Conservation (phyloP, 2,888 invertebrate species). For the Clepsis dumicolana region DNA sequence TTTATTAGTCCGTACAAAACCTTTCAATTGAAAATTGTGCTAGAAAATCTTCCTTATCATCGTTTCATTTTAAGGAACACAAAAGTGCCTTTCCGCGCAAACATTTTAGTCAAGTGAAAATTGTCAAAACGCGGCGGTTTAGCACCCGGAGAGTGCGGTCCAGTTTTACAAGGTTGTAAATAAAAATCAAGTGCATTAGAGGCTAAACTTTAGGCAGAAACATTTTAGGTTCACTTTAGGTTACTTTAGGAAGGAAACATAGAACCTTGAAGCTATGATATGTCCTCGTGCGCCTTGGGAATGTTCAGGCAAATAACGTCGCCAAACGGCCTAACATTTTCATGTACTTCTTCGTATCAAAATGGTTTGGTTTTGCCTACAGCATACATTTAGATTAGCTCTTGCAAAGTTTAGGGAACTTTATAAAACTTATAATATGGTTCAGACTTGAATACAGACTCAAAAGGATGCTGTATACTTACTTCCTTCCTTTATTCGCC, state of each 20-base stretch:
- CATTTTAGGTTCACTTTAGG: neutral
- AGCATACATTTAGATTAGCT: neutral
- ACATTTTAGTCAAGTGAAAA: slow-evolving; percentile 39
- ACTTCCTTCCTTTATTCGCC: no score
- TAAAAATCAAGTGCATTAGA: neutral
- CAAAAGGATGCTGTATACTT: no score
- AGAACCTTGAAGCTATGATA: neutral
- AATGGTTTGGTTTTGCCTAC: slow-evolving; percentile 16
- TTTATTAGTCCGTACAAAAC: neutral
- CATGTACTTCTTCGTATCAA: slow-evolving; percentile 4
- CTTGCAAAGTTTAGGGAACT: neutral
- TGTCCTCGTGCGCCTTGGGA: neutral
- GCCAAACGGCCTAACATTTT: slow-evolving; percentile 18
- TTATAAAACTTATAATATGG: no score
- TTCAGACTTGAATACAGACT: no score
- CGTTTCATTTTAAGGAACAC: slow-evolving; percentile 13
- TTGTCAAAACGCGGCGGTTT: slow-evolving; percentile 36
- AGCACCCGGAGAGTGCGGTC: neutral
- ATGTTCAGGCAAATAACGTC: slow-evolving; percentile 17
- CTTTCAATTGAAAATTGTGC: slow-evolving; percentile 11
- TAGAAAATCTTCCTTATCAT: slow-evolving; percentile 14
- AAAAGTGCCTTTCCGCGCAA: slow-evolving; percentile 32
- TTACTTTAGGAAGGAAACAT: neutral
- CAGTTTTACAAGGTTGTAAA: neutral
- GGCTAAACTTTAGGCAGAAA: neutral